Conservation (phyloP, 2,888 invertebrate species). For the Apamea epomidion region DNA sequence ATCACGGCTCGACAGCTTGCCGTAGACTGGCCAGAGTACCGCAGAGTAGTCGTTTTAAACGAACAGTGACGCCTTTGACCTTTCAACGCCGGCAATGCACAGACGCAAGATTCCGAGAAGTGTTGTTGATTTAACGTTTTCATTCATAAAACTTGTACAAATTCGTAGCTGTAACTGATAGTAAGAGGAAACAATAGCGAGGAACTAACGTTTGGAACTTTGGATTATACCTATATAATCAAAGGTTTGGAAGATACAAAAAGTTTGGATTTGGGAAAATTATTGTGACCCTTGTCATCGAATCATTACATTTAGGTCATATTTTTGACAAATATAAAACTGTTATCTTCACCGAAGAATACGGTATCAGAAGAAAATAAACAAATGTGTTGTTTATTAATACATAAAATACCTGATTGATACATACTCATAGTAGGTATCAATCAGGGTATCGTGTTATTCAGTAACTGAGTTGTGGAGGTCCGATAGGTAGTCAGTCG, state of each 20-base stretch:
- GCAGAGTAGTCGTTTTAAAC: slow-evolving; percentile 57
- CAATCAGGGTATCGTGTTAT: background rate
- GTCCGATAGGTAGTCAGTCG: background rate
- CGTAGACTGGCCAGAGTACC: slow-evolving; percentile 47
- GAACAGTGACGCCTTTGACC: slow-evolving; percentile 62
- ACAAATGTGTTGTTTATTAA: slow-evolving; percentile 6
- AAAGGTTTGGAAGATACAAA: background rate
- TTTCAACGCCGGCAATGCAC: slow-evolving; percentile 49
- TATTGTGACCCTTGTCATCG: background rate
- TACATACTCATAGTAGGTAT: background rate
- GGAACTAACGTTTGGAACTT: background rate
- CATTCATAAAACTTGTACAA: slow-evolving; percentile 55
- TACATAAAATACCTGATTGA: too few relatives aligned
- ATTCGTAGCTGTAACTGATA: slow-evolving; percentile 38
- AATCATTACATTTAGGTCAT: background rate
- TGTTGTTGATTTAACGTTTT: slow-evolving; percentile 49
- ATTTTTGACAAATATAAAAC: background rate
- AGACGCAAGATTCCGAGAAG: slow-evolving; percentile 58
- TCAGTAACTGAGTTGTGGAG: background rate
- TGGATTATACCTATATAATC: too few relatives aligned
- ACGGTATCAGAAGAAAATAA: background rate
- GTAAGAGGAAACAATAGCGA: slow-evolving; percentile 25
- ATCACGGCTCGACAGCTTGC: slow-evolving; percentile 27
- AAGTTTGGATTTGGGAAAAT: background rate
- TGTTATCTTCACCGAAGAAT: background rate